Conservation (phyloP, 30 jellyfish, hydroid and myxozoan species). For the Mastigias papua region DNA sequence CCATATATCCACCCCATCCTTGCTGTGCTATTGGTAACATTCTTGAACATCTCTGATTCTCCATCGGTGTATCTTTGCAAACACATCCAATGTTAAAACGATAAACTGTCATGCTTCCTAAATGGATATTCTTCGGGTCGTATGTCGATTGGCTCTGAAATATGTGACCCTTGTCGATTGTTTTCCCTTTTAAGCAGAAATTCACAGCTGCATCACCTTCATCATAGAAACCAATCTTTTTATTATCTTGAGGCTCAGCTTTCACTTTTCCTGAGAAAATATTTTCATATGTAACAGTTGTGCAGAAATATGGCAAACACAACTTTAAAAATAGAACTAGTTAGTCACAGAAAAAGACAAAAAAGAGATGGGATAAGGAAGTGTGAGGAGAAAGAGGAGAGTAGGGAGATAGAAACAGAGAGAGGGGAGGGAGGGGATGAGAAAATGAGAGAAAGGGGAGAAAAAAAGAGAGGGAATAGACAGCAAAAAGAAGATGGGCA, state of each 20-base stretch:
- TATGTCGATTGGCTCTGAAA: slow-evolving; percentile 81
- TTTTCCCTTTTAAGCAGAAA: slow-evolving; percentile 75
- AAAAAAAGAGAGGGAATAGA: background rate
- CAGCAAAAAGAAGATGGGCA: background rate
- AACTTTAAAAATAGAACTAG: background rate
- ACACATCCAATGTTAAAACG: slow-evolving; percentile 85
- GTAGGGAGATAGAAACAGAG: background rate
- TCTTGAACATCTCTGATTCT: slow-evolving; percentile 71
- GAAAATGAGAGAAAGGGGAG: background rate
- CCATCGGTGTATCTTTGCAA: slow-evolving; percentile 57
- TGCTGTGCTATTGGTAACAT: slow-evolving; percentile 90
- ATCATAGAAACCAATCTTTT: slow-evolving; percentile 79
- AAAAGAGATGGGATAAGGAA: background rate
- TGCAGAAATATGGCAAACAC: background rate
- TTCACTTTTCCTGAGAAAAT: slow-evolving; percentile 70
- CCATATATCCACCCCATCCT: slow-evolving; percentile 99
- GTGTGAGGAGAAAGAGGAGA: background rate
- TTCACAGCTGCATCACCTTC: slow-evolving; percentile 98
- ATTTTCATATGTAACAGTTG: background rate
- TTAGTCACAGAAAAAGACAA: background rate
- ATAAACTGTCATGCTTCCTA: slow-evolving; percentile 85
- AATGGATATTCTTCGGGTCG: slow-evolving; percentile 73
- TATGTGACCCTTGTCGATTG: slow-evolving; percentile 31
- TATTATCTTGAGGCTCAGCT: slow-evolving; percentile 49
- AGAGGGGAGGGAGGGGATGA: background rate